Base-by-base conservation (phyloP, 2,797 vertebrate genomes). In the Rhinichthys osculus region DNA sequence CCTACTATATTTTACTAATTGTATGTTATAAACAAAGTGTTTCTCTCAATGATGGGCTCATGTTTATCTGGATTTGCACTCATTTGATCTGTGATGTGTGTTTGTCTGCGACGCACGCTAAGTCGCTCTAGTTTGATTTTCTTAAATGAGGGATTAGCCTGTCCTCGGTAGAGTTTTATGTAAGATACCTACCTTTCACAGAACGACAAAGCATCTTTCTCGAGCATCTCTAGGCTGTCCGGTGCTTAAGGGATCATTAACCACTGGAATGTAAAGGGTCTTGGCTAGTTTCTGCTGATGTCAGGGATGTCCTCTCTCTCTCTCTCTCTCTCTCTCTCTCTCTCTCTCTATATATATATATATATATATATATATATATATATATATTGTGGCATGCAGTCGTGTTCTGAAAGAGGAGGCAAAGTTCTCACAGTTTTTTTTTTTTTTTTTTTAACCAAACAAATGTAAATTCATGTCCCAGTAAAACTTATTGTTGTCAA, bases 141-240 rank as follows among this genome's bases (percentile, higher is more conserved):
- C 70, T 77, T 70, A 30, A 30, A 44, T 23, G 14, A 78, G 30
- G 84, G 87, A 85, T 89, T 85, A 88, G 76, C 76, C n/a, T 67
- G 33, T 4, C 42, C 70, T 57, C 52, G 16, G 13, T 7, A 8
- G 33, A 21, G 38, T 66, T 88, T 89, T 89, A 89, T 87, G 79
- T 89, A 89, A 89, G 78, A 76, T 44, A 80, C 79, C 82, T 44
- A 80, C 82, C 82, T 85, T 88, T 78, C 79, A 76, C 23, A 72
- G 72, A 89, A 87, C 10, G 0, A 23, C 50, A 77, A 27, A 62
- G 66, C 44, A 35, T 38, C 30, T 54, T 57, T 27, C 21, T 42
- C 8, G 3, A 7, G 23, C 23, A 30, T 27, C 47, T 69, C 16
- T 5, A 54, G 67, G 19, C 44, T 33, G 9, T 19, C n/a, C 5